Base-by-base conservation (phyloP, 1,140 invertebrate genomes). In the Galleria mellonella region DNA sequence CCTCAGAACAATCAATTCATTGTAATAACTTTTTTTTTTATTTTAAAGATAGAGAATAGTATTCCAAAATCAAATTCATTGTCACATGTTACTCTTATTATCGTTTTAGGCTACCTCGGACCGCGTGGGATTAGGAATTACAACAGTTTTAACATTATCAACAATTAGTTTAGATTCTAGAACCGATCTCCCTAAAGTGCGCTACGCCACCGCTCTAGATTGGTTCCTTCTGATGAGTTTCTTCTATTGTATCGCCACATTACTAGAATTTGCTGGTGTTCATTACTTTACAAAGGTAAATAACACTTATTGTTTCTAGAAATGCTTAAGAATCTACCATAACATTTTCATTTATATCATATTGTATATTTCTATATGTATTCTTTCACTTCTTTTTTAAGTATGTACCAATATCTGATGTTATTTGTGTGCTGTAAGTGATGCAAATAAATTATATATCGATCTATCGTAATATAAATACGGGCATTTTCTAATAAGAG, bases 171-270 rank as follows among this genome's bases (percentile, higher is more conserved):
- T 98, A 37, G 97, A 98, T 79, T 96, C 94, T 0, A 89, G 96
- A 32, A 96, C 93, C 1, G 95, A 97, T 79, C 86, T 98, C 14
- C 96, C 96, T 0, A 96, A 97, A 87, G 96, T 98, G 0, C 91
- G 94, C 43, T 97, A 97, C 66, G 94, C 95, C 5, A 98, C 96
- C 2, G 96, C 96, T 0, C 81, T 98, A 0, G 96, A 98, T 79
- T 96, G 95, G 92, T 98, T 97, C 76, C 88, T 98, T 7, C 87
- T 97, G 27, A 96, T 97, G 91, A 96, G 95, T 68, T 97, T 98
- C 70, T 92, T 94, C 15, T 98, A 97, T 71, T 96, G 96, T 65
- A 96, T 98, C 53, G 95, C 95, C 0, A 97, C 96, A 0, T 85
- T 98, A 2, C 83, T 98, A 4, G 95, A 98, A 78, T 98, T 97